Conservation (phyloP, 2,888 invertebrate genomes). For the Tenodera sinensis region DNA sequence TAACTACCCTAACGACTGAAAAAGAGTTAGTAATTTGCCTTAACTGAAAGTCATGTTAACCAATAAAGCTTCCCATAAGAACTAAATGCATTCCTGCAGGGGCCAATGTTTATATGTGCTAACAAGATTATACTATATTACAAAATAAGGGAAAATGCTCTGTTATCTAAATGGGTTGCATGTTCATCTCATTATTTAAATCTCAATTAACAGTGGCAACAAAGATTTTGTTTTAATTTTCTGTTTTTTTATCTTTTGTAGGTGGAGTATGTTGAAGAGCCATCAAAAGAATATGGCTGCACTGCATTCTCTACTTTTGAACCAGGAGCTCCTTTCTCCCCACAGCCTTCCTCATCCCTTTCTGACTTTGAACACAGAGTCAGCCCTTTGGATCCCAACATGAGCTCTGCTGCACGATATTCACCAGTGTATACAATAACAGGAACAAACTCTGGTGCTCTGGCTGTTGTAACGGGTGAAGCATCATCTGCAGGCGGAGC, state of each 20-base stretch:
- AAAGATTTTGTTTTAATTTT: too few relatives aligned
- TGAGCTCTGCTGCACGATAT: slow-evolving; percentile 58
- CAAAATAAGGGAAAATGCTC: too few relatives aligned
- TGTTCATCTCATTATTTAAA: too few relatives aligned
- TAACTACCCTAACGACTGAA: too few relatives aligned
- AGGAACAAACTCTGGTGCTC: background rate
- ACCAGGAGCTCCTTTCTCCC: slow-evolving; percentile 28
- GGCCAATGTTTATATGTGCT: too few relatives aligned
- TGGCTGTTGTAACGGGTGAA: slow-evolving; percentile 4
- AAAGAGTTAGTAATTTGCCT: too few relatives aligned
- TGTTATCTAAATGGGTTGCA: too few relatives aligned
- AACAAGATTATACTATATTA: too few relatives aligned
- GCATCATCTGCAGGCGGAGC: background rate
- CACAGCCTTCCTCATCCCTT: slow-evolving; percentile 27
- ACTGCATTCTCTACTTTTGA: slow-evolving; percentile 27
- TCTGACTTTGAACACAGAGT: slow-evolving; percentile 31
- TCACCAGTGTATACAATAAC: slow-evolving; percentile 52
- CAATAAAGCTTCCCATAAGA: too few relatives aligned
- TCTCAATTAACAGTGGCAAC: too few relatives aligned
- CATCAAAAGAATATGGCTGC: slow-evolving; percentile 21
- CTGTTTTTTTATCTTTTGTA: background rate
- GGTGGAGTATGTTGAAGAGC: slow-evolving; percentile 31
- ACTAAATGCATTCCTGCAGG: too few relatives aligned
- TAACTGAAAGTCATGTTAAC: too few relatives aligned
- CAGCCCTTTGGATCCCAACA: slow-evolving; percentile 41